Base-by-base conservation (phyloP, 2,888 invertebrate genomes). In the Cephalotes varians region DNA sequence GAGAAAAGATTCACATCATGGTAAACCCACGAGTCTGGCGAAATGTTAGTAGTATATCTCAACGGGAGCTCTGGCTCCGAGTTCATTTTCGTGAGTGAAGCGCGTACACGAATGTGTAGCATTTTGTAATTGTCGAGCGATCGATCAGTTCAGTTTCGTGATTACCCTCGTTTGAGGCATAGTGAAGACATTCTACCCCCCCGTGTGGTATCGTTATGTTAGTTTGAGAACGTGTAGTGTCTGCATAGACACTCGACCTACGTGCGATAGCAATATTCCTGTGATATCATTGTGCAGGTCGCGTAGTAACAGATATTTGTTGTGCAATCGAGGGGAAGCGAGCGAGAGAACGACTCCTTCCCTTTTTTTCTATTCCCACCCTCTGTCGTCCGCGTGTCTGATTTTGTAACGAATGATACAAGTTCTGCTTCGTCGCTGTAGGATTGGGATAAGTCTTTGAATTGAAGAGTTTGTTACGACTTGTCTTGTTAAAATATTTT, bases 161-260 rank as follows among this genome's bases (percentile, higher is more conserved):
- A 10, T 81, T 69, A 71, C 67, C 77, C 74, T 65, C 71, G 25
- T 74, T 84, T 62, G 47, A n/a, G 51, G 47, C 79, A 62, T 76
- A 82, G 65, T 58, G 44, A n/a, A n/a, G 76, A 82, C 85, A 87
- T 91, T 90, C 91, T 91, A 92, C 91, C 91, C 89, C 91, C 91
- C 25, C 9, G 90, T 85, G 88, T 88, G 87, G 87, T 89, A 88
- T 87, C 85, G 88, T 89, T 88, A 89, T 92, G 90, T 85, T 90
- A 91, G 91, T 91, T 91, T 92, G 88, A 88, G 88, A 90, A 86
- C 88, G 91, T 86, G 87, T 90, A 90, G 90, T 90, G 88, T 88
- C 88, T 85, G 86, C 82, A 89, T 85, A 88, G 87, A 90, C 87
- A 87, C 82, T 86, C 86, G 85, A 91, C 87, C 88, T 88, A 90